Conservation (phyloP, 2,888 invertebrate species). For the Lasioglossum leucozonium region DNA sequence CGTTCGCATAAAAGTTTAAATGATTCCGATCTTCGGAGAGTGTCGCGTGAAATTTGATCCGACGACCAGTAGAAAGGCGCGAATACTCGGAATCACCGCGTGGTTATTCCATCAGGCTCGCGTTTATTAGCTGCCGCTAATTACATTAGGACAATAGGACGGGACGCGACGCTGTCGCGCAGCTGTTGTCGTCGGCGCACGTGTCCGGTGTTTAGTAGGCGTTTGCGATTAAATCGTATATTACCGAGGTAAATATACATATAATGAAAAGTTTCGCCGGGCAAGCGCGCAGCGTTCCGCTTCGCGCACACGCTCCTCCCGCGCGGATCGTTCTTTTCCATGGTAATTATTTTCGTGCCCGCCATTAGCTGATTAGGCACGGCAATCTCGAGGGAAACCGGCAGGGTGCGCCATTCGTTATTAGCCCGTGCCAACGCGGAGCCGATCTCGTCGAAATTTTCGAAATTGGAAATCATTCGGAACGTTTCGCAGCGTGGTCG, state of each 20-base stretch:
- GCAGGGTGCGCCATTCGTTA: conserved; percentile 61
- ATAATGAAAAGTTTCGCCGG: conserved; percentile 29
- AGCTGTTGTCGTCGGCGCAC: conserved; percentile 50
- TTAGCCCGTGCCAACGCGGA: background rate
- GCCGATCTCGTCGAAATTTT: background rate
- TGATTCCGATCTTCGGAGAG: background rate
- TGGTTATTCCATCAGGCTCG: conserved; percentile 25
- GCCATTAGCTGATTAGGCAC: conserved; percentile 76
- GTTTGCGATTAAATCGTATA: conserved; percentile 50
- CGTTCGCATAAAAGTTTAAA: background rate
- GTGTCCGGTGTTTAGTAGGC: conserved; percentile 27
- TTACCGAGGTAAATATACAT: conserved; percentile 34
- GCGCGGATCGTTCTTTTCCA: conserved; percentile 33
- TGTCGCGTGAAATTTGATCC: background rate
- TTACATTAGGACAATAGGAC: conserved; percentile 59
- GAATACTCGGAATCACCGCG: conserved; percentile 10
- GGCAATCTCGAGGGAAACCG: conserved; percentile 61
- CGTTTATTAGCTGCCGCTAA: conserved; percentile 59
- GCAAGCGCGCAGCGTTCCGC: background rate
- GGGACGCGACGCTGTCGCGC: conserved; percentile 33
- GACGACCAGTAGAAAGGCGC: background rate
- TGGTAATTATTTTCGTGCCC: conserved; percentile 57
- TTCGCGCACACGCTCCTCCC: background rate
- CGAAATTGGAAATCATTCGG: background rate
- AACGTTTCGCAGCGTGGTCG: no score